A percentile compares a stretch with the other conserved stretches of the same genome.
Evolutionary conservation across 1,140 invertebrate genomes (phyloP).

Genomic region (Centruroides sculpturatus): DNA sequence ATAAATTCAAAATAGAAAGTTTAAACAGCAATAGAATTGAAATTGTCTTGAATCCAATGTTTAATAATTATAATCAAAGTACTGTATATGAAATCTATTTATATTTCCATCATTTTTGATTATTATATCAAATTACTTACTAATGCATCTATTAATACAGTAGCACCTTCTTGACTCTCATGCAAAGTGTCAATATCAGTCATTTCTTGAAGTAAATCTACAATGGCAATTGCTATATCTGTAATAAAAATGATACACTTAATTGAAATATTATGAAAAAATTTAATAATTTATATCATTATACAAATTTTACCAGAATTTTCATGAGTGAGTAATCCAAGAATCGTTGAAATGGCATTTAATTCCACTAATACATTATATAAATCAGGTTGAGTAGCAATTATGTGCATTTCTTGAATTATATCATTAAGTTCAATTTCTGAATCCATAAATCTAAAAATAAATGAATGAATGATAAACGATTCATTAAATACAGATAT

Average conservation of each 20-base stretch:
- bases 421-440: conserved; percentile 89
- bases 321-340: conserved; percentile 88
- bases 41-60: no score
- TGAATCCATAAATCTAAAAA: conserved; percentile 87
- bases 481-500: conserved; percentile 3
- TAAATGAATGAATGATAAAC: conserved; percentile 6
- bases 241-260: not conserved
- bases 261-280: not conserved
- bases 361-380: conserved; percentile 84
- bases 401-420: conserved; percentile 80
- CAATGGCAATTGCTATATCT: conserved; percentile 34
- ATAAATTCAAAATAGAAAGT: no score
- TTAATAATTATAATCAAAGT: no score
- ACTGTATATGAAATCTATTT: no score
- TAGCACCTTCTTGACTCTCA: conserved; percentile 44
- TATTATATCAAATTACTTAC: conserved; percentile 18
- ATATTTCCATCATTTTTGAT: no score
- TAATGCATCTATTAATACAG: conserved; percentile 35
- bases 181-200: conserved; percentile 91
- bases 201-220: conserved; percentile 60
- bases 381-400: conserved; percentile 89
- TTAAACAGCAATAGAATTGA: no score
- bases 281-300: not conserved
- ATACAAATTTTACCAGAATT: conserved; percentile 65
- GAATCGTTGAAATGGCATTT: conserved; percentile 70